phyloP scores from a whole-genome alignment of 1,140 invertebrate species.

The Nomia melanderi region DNA sequence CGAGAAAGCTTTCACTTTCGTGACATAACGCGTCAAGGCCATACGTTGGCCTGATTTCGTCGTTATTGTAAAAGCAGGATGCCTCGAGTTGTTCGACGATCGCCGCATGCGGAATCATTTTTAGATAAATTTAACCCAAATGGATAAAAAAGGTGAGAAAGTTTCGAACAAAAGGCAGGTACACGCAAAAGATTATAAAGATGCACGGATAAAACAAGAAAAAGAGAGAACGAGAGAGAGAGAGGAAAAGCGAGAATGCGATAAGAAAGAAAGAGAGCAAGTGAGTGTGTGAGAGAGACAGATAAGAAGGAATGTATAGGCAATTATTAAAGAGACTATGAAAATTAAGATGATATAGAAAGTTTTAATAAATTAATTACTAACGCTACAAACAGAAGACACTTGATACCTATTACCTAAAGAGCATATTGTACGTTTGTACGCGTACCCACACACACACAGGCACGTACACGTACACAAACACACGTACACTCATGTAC shows the following conservation, averaged over 20 bases:
- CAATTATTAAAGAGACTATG: slow-evolving; percentile 61
- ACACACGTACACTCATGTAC: slow-evolving; percentile 56
- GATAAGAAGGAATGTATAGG: slow-evolving; percentile 55
- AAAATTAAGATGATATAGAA: slow-evolving; percentile 70
- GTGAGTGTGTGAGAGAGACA: slow-evolving; percentile 25
- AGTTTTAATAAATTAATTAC: slow-evolving; percentile 74
- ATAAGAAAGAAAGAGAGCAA: slow-evolving; percentile 16
- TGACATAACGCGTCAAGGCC: background rate
- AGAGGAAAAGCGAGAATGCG: slow-evolving; percentile 35
- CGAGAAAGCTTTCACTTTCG: background rate
- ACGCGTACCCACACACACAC: slow-evolving; percentile 15
- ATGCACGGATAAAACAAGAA: slow-evolving; percentile 30
- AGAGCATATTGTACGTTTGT: slow-evolving; percentile 41
- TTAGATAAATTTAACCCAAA: slow-evolving; percentile 59
- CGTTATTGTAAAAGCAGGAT: slow-evolving; percentile 16
- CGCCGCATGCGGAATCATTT: slow-evolving; percentile 47
- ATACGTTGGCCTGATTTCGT: background rate
- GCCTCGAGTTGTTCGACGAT: slow-evolving; percentile 57
- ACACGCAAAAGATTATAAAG: slow-evolving; percentile 23
- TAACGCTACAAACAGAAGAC: slow-evolving; percentile 64
- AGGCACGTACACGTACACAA: background rate
- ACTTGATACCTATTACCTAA: slow-evolving; percentile 63
- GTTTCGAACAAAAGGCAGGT: slow-evolving; percentile 19
- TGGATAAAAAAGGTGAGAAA: background rate
- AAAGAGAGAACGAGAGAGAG: background rate